A percentile compares a stretch with the other conserved stretches of the same genome.
Conservation (phyloP, 2,113 vertebrate genomes). For the Phylloscopus trochilus region DNA sequence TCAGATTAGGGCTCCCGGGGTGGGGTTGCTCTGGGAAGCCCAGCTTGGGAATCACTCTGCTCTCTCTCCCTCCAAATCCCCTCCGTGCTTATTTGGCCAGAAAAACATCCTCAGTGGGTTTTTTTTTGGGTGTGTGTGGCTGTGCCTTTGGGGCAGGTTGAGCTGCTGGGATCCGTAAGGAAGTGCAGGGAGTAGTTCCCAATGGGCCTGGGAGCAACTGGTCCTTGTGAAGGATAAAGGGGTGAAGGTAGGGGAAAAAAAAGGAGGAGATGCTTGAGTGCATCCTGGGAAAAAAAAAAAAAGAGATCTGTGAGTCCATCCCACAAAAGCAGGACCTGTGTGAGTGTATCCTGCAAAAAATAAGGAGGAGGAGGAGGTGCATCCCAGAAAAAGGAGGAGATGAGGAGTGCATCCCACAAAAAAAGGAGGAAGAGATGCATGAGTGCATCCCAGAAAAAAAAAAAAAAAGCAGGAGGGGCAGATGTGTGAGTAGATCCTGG, state of each 20-base stretch:
- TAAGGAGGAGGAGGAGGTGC: background rate
- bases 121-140: accelerated
- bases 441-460: background rate
- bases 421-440: background rate
- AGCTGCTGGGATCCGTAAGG: accelerated
- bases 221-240: accelerated
- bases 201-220: background rate
- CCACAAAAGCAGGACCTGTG: background rate
- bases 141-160: accelerated
- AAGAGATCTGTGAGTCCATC: background rate
- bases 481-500: background rate
- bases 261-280: background rate
- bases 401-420: background rate
- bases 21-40: background rate
- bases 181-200: background rate
- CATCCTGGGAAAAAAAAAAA: background rate
- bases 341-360: background rate
- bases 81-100: background rate
- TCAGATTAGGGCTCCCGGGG: constrained; percentile 6
- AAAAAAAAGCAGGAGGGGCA: background rate
- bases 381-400: background rate
- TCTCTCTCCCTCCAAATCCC: background rate
- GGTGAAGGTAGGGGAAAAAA: background rate
- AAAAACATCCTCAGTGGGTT: accelerated
- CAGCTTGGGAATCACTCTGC: background rate